Conservation (phyloP, 2,797 vertebrate genomes). For the Spheniscus humboldti region DNA sequence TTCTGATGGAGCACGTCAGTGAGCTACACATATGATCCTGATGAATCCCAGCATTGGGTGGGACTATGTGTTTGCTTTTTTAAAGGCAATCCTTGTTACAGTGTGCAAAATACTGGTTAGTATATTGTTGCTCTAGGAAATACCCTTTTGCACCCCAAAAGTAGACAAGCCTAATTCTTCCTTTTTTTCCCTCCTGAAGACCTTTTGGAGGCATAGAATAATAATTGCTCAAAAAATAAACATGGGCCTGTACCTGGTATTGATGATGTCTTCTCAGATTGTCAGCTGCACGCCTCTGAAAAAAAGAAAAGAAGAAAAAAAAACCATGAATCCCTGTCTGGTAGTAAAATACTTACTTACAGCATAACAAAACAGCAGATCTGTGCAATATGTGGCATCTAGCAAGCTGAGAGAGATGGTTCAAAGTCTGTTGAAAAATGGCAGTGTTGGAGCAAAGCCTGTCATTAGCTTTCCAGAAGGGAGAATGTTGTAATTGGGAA, state of each 20-base stretch:
- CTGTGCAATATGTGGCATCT: background rate
- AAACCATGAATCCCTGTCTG: background rate
- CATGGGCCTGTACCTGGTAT: constrained; percentile 84
- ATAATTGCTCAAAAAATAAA: background rate
- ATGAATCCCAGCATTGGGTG: background rate
- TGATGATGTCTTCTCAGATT: constrained; percentile 89
- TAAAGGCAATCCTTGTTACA: background rate
- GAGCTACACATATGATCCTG: background rate
- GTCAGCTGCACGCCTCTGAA: constrained; percentile 88
- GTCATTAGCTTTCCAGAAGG: background rate
- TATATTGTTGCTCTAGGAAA: background rate
- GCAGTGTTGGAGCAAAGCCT: background rate
- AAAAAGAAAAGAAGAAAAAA: background rate
- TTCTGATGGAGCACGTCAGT: background rate
- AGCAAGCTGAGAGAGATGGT: background rate
- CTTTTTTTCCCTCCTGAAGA: background rate
- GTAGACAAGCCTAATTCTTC: background rate
- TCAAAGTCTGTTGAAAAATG: background rate
- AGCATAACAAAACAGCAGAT: background rate
- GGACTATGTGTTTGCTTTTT: background rate
- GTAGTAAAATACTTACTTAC: background rate
- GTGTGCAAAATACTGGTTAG: background rate
- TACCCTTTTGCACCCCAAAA: background rate
- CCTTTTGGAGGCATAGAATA: background rate
- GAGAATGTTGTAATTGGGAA: background rate